Evolutionary conservation across 1,140 invertebrate species (phyloP), one percentile per base, ranked within the genome.

Genomic region (Tetramorium simillimum): DNA sequence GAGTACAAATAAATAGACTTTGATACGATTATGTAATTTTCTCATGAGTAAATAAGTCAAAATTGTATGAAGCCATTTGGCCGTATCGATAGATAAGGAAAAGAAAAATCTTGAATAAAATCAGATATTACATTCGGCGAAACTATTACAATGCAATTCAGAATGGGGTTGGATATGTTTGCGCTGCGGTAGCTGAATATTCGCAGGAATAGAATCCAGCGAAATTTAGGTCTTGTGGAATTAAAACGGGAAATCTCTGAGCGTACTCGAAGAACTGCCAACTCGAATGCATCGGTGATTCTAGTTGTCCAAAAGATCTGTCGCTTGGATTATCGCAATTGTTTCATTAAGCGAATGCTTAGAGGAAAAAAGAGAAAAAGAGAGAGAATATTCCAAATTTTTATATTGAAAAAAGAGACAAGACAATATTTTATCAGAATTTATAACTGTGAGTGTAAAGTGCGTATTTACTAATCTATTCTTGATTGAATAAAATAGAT

Each of bases 151-250:
- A 78, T 51, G 69, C 49, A 58, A 84, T 33, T 40, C 40, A 40
- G 16, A 88, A 78, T 76, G 40, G 72, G 43, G 46, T 75, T 49
- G 28, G 69, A 75, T 56, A 21, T 86, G 60, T 89, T 89, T 88
- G 60, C 75, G 43, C 40, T 65, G 14, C 49, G 28, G 58, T 65
- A 28, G 33, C 28, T 56, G 56, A 73, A 18, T 46, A 28, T 28
- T 46, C 51, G 56, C 62, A 28, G 37, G 49, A 77, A 62, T 88
- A 53, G n/a, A 40, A 58, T 81, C 75, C 58, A 78, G 33, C 24
- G n/a, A 65, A 78, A 89, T 51, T 88, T 21, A n/a, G 40, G 7
- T 77, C 33, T 63, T 65, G 75, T 2, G 58, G 46, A 85, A 78
- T 85, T 65, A 85, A 85, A 51, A 24, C 24, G 33, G 33, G 18